These are phyloP conservation scores for Frankliniella fusca DNA, from an alignment of 2,888 invertebrate species.

Conservation along the genomic window DNA sequence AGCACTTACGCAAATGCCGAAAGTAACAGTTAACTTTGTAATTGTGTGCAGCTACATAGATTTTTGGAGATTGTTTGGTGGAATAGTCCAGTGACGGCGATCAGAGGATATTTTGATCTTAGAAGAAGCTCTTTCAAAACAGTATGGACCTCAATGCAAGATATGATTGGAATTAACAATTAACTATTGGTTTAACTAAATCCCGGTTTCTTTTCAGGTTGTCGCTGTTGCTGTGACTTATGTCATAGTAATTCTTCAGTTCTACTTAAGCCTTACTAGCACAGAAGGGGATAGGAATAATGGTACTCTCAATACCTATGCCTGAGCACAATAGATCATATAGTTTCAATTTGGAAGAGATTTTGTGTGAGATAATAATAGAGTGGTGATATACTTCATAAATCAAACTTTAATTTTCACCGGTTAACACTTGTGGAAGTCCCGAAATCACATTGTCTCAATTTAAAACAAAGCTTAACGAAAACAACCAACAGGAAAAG, in stretches of 20 bases:
- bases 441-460: not conserved
- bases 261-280: not conserved
- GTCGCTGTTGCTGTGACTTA: not conserved
- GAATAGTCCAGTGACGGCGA: not conserved
- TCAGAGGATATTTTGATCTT: not conserved
- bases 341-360: not conserved
- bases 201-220: not conserved
- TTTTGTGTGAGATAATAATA: not conserved
- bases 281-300: no score
- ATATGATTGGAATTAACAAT: not conserved
- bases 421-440: constrained; percentile 2
- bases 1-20: no score
- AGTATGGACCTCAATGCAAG: not conserved
- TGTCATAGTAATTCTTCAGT: not conserved
- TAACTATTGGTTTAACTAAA: not conserved
- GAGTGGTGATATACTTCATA: not conserved
- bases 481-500: not conserved
- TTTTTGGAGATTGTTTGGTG: not conserved
- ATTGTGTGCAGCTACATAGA: not conserved
- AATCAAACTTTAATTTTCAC: not conserved
- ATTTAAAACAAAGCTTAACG: not conserved
- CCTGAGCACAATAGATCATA: no score
- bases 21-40: no score
- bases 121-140: not conserved
- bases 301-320: no score